Evolutionary conservation across 2,797 vertebrate species (phyloP), one percentile per base, ranked within the genome.

Genomic region (Chaetodon trifasciatus): DNA sequence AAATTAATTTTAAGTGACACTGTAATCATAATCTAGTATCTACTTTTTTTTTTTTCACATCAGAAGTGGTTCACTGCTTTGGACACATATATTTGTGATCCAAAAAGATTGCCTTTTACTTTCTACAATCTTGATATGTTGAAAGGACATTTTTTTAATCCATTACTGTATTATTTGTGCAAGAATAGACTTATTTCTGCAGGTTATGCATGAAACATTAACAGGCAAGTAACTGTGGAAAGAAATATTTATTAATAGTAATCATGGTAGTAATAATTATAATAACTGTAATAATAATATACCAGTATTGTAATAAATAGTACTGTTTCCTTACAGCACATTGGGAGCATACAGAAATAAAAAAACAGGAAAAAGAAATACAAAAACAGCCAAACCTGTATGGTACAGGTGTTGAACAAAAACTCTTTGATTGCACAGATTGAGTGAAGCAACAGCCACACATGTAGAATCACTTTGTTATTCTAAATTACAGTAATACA

Each of bases 191-290:
- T 40, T 61, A 19, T 65, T 56, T 67, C 28, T 73, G 49, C 7
- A 46, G 52, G 53, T 16, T 13, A 62, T 49, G 35, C 0, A 1
- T 23, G 60, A 53, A 65, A 66, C 65, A 88, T 58, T 40, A 86
- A 69, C 53, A 82, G 46, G 61, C 55, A 35, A 84, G 77, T 95
- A 90, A 91, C 96, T 96, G 96, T 96, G 96, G 97, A 98, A 98
- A 98, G 95, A 97, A 97, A 96, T 95, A 95, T 98, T 98, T 98
- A 98, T 97, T 98, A 96, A 96, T 97, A 97, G 97, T 93, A 93
- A 91, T 92, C 87, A 92, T 93, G 86, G 90, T 91, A 89, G 75
- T 95, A 94, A 90, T 93, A 93, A 92, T 83, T 92, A 92, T 96
- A 95, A 96, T 95, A 94, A 88, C 89, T 90, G 90, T 94, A 88